These are phyloP conservation scores for Chelmon rostratus DNA, from an alignment of 2,797 vertebrate species.

Conservation along the genomic window DNA sequence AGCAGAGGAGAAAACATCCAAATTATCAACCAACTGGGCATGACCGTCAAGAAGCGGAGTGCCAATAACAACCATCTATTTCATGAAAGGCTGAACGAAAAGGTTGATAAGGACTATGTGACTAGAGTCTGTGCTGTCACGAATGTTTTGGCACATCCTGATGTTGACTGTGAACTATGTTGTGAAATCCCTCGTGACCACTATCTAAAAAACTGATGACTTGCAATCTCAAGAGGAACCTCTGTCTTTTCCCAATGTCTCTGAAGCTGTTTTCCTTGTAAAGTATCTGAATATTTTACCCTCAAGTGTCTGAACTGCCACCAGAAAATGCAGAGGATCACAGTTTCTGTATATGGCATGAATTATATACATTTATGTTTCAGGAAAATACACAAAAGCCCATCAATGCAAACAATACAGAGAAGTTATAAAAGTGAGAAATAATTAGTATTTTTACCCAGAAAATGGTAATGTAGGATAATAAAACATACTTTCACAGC, in stretches of 20 bases:
- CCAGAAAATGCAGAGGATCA: not conserved
- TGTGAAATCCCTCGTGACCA: conserved; percentile 41
- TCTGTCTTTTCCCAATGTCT: conserved; percentile 5
- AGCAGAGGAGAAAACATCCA: conserved; percentile 14
- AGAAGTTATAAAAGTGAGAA: not conserved
- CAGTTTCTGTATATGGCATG: not conserved
- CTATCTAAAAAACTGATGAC: conserved; percentile 33
- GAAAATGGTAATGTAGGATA: not conserved
- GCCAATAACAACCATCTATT: conserved; percentile 23
- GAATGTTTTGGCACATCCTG: conserved; percentile 20
- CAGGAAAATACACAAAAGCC: rapidly evolving
- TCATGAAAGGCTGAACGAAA: conserved; percentile 1
- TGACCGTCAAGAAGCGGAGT: not conserved
- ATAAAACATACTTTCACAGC: not conserved
- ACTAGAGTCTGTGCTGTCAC: not conserved
- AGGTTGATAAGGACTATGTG: not conserved
- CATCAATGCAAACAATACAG: not conserved
- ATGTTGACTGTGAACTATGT: conserved; percentile 24
- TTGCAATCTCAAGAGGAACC: conserved; percentile 25
- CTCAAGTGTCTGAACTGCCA: not conserved
- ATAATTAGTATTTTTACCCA: not conserved
- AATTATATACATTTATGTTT: not conserved
- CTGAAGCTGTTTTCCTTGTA: conserved; percentile 1
- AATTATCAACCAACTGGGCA: conserved; percentile 43
- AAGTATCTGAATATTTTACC: not conserved